Evolutionary conservation across 2,888 invertebrate genomes (phyloP).

Genomic region (Boloria euphrosyne): DNA sequence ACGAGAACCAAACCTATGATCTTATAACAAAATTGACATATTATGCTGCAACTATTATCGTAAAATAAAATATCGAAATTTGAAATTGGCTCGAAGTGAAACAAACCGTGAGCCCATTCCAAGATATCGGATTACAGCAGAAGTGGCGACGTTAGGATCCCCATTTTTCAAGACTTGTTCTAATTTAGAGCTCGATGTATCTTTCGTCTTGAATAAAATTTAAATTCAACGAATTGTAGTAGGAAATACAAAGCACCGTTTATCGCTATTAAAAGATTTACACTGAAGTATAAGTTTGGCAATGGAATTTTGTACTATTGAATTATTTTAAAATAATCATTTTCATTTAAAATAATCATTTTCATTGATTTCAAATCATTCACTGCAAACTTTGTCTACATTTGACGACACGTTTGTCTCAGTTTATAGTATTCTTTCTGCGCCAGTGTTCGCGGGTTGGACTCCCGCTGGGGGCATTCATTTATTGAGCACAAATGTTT

Average conservation of each 20-base stretch:
- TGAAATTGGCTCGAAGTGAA: conserved; percentile 25
- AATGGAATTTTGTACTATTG: not conserved
- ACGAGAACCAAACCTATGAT: not conserved
- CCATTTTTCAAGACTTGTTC: conserved; percentile 35
- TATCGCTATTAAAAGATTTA: conserved; percentile 21
- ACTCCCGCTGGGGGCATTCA: too few species aligned
- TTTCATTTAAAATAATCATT: too few species aligned
- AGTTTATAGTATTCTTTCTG: too few species aligned
- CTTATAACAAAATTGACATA: not conserved
- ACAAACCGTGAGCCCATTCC: conserved; percentile 29
- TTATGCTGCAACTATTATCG: not conserved
- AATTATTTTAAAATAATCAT: too few species aligned
- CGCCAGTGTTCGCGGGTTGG: too few species aligned
- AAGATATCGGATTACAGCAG: conserved; percentile 39
- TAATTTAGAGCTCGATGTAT: conserved; percentile 32
- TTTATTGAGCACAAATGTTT: too few species aligned
- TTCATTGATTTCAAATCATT: too few species aligned
- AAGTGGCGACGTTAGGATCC: conserved; percentile 37
- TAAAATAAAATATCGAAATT: conserved; percentile 3
- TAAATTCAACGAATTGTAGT: conserved; percentile 20
- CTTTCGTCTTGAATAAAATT: conserved; percentile 26
- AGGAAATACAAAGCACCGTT: conserved; percentile 14
- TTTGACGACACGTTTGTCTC: too few species aligned
- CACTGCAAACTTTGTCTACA: too few species aligned
- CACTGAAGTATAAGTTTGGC: conserved; percentile 2